phyloP scores from a whole-genome alignment of 2,797 vertebrate species.

The Pempheris klunzingeri region DNA sequence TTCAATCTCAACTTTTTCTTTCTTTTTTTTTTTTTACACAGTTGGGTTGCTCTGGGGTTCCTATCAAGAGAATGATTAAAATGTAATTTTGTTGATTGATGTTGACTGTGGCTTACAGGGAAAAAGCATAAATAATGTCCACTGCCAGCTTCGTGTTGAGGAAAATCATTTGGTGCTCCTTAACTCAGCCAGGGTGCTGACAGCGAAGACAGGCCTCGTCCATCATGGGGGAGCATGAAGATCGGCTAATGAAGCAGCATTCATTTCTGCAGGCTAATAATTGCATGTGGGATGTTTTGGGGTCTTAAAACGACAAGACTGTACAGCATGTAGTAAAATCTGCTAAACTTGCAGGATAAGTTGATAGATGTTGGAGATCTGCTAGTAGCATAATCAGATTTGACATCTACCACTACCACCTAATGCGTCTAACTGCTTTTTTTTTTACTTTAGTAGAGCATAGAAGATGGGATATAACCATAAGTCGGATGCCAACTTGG shows the following conservation, averaged over 20 bases:
- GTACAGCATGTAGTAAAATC: slow-evolving; percentile 22
- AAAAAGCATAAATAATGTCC: slow-evolving; percentile 72
- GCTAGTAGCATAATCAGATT: slow-evolving; percentile 35
- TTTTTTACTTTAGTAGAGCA: slow-evolving; percentile 35
- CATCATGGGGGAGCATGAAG: slow-evolving; percentile 48
- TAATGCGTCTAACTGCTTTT: slow-evolving; percentile 44
- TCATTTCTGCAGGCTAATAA: slow-evolving; percentile 51
- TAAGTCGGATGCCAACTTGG: slow-evolving; percentile 61
- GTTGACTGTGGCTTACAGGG: slow-evolving; percentile 64
- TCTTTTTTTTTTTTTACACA: slow-evolving; percentile 21
- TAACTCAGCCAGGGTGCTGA: slow-evolving; percentile 74
- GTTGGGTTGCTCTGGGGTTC: slow-evolving; percentile 50
- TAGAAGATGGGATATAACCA: slow-evolving; percentile 37
- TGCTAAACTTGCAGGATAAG: slow-evolving; percentile 2
- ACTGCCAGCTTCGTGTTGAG: slow-evolving; percentile 65
- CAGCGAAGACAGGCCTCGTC: slow-evolving; percentile 69
- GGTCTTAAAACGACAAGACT: slow-evolving; percentile 19
- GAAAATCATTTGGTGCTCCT: slow-evolving; percentile 71
- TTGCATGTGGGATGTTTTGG: slow-evolving; percentile 42
- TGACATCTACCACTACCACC: slow-evolving; percentile 49
- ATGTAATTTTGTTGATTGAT: slow-evolving; percentile 70
- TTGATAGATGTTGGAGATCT: slow-evolving; percentile 18
- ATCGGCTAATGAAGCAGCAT: slow-evolving; percentile 46
- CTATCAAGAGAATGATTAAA: slow-evolving; percentile 70
- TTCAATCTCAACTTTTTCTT: slow-evolving; percentile 33